These are phyloP conservation scores for Chelonia mydas DNA, from an alignment of 2,797 vertebrate species.

Conservation along the genomic window DNA sequence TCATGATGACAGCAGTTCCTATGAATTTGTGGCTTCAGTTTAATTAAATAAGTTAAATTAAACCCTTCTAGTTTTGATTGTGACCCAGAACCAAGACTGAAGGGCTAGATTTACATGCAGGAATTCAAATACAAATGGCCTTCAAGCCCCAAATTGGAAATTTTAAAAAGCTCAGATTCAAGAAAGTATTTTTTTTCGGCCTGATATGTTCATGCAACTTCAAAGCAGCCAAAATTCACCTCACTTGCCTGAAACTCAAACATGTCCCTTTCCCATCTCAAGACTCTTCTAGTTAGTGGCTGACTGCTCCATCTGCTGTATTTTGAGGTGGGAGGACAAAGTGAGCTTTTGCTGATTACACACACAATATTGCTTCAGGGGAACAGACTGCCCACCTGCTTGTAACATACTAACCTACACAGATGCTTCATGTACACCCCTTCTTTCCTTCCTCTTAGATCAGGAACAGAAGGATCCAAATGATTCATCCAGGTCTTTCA, in stretches of 20 bases:
- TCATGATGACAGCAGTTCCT: background rate
- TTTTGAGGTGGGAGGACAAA: background rate
- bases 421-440: background rate
- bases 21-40: background rate
- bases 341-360: background rate
- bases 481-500: background rate
- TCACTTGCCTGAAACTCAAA: constrained; percentile 7
- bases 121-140: constrained; percentile 14
- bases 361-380: background rate
- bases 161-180: background rate
- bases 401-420: background rate
- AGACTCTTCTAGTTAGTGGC: background rate
- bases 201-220: constrained; percentile 29
- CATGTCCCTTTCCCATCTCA: background rate
- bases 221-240: constrained; percentile 28
- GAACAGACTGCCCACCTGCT: background rate
- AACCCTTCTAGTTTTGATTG: background rate
- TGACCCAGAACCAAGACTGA: background rate
- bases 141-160: constrained; percentile 32
- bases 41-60: background rate
- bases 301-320: background rate
- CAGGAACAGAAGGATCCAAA: background rate
- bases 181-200: background rate
- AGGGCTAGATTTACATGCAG: background rate
- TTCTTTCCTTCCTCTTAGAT: background rate